Percentiles rank a stretch among this genome's conserved stretches.
phyloP scores from a whole-genome alignment of 1,140 invertebrate genomes.

The Camponotus vicinus region DNA sequence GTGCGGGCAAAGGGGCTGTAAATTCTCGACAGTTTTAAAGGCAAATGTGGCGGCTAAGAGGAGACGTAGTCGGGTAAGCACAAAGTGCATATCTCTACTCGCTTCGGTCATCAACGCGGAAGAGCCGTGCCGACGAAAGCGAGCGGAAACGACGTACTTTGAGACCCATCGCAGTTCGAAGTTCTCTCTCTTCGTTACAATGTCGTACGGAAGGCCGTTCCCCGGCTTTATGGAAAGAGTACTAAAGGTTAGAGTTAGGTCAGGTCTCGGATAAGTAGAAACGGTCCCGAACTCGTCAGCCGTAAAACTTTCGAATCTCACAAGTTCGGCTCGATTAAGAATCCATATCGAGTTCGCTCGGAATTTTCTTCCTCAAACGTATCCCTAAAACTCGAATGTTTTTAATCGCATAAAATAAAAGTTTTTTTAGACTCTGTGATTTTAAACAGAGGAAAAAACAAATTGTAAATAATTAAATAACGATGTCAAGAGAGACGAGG shows the following conservation, averaged over 20 bases:
- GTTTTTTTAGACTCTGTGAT: too few relatives aligned
- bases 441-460: background rate
- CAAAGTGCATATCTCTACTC: slow-evolving; percentile 53
- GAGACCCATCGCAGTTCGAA: slow-evolving; percentile 51
- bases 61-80: slow-evolving; percentile 58
- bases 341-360: background rate
- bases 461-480: slow-evolving; percentile 22
- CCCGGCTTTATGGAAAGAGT: slow-evolving; percentile 53
- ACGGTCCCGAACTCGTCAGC: slow-evolving; percentile 5
- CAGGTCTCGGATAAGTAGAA: background rate
- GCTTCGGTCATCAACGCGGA: slow-evolving; percentile 56
- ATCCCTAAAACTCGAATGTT: too few relatives aligned
- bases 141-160: slow-evolving; percentile 64
- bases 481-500: background rate
- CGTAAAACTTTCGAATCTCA: slow-evolving; percentile 34
- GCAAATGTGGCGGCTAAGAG: slow-evolving; percentile 62
- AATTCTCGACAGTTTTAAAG: slow-evolving; percentile 71
- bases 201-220: slow-evolving; percentile 16
- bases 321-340: slow-evolving; percentile 44
- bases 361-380: background rate
- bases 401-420: background rate
- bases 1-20: slow-evolving; percentile 52
- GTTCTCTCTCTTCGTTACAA: slow-evolving; percentile 43
- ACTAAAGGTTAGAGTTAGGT: slow-evolving; percentile 41
- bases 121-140: slow-evolving; percentile 1